Evolutionary conservation across 2,888 invertebrate genomes (phyloP), one percentile per base, ranked within the genome.

Genomic region (Drosophila crucigera): DNA sequence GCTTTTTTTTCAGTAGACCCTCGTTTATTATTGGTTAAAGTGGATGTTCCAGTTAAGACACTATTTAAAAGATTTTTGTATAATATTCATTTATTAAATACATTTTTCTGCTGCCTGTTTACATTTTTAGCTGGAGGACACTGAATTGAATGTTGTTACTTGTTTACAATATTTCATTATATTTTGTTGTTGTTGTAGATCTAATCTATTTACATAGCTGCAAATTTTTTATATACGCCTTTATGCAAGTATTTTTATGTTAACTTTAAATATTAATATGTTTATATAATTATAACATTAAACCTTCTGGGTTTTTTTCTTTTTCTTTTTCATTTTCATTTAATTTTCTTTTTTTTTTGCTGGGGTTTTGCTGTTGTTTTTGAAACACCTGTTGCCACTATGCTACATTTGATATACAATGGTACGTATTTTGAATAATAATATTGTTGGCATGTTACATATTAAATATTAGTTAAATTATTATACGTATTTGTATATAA

Each of bases 51-150:
- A 11, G n/a, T 49, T 53, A 22, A 55, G 41, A 66, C 30, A 50
- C 37, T 43, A 31, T 64, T 50, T 16, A 7, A 25, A 11, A 0
- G 3, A 25, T 58, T 73, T 72, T 66, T 68, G 78, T 64, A 67
- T 70, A 73, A 68, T 75, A 76, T 77, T 68, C 56, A 54, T 89
- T 86, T 81, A 76, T 86, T 89, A 73, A 76, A 84, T 89, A 87
- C 78, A 87, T 70, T 83, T 76, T 73, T 76, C 60, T 74, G 76
- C 60, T 74, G 76, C 72, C 83, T 80, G 76, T 89, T 86, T 85
- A 86, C 78, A 83, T 76, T 67, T 82, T 84, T 90, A 85, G 78
- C 76, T 89, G 87, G 87, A 88, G 90, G 87, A 89, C 87, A 88
- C 75, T 85, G 88, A 88, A 89, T 87, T 89, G 74, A 85, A 89